Percentiles rank a stretch among this genome's conserved stretches.
Conservation (phyloP, 2,797 vertebrate genomes). For the Microhierax caerulescens region DNA sequence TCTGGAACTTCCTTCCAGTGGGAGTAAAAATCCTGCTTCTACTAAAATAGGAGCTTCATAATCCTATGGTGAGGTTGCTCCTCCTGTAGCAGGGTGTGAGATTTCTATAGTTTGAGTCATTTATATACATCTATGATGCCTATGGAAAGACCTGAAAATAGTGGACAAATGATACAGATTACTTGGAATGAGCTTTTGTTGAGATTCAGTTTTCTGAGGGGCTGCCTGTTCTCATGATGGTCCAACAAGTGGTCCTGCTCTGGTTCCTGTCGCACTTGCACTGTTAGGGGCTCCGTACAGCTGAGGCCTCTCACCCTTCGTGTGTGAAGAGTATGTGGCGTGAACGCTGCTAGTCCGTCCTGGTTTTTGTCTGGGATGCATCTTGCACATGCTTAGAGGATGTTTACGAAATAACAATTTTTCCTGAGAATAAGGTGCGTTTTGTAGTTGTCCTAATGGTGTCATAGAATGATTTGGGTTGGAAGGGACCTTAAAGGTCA, state of each 20-base stretch:
- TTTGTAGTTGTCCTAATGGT: not conserved
- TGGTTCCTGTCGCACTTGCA: not conserved
- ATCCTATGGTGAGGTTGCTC: not conserved
- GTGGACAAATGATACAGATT: not conserved
- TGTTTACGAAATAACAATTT: not conserved
- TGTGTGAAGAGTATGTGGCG: not conserved
- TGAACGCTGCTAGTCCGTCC: not conserved
- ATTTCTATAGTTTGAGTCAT: not conserved
- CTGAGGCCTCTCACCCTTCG: not conserved
- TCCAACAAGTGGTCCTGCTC: not conserved
- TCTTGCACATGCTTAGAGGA: rapidly evolving
- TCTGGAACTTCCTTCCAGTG: not conserved
- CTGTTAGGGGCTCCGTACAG: not conserved
- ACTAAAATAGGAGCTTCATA: not conserved
- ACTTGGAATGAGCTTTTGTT: not conserved
- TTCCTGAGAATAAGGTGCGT: not conserved
- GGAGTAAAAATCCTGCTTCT: not conserved
- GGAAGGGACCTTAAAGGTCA: too few species aligned
- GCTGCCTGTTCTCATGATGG: not conserved
- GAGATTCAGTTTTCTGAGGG: not conserved
- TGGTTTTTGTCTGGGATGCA: not conserved
- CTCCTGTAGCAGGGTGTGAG: not conserved
- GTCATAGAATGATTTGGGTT: not conserved
- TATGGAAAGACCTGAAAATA: not conserved
- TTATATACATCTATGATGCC: not conserved